Conservation (phyloP, 2,797 vertebrate species). For the Poecile montanus region DNA sequence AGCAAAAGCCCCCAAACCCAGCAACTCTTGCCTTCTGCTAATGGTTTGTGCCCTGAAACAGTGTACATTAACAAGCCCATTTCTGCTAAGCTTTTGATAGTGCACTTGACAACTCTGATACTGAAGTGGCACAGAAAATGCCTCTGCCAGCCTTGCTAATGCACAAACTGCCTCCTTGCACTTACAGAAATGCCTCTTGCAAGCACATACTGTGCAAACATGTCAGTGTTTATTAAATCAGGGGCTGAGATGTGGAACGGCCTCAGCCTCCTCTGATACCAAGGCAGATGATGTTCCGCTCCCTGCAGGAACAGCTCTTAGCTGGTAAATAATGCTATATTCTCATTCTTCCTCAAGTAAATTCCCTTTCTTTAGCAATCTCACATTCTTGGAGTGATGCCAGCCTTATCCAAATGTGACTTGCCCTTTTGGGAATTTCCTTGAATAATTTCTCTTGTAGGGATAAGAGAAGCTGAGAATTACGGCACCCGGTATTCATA, state of each 20-base stretch:
- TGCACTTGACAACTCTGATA: conserved; percentile 14
- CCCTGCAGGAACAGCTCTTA: conserved; percentile 4
- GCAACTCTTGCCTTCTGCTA: neutral
- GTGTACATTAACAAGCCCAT: neutral
- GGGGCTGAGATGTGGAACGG: neutral
- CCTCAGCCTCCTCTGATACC: neutral
- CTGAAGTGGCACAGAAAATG: neutral
- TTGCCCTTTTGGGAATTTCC: conserved; percentile 4
- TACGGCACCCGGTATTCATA: neutral
- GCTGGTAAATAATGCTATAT: conserved; percentile 16
- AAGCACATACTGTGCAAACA: conserved; percentile 44
- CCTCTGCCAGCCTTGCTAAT: conserved; percentile 23
- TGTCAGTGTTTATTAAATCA: conserved; percentile 30
- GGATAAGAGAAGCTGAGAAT: neutral
- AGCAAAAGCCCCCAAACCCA: neutral
- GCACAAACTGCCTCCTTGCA: conserved; percentile 30
- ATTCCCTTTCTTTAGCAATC: conserved; percentile 3
- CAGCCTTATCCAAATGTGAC: conserved; percentile 19
- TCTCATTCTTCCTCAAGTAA: neutral
- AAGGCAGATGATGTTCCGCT: neutral
- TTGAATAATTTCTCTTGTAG: neutral
- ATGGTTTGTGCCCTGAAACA: neutral
- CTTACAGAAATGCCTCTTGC: conserved; percentile 23
- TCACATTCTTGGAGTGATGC: neutral
- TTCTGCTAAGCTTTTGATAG: conserved; percentile 14